These are phyloP conservation scores for Dicerorhinus sumatrensis DNA, from an alignment of 2,113 vertebrate species.

Conservation along the genomic window DNA sequence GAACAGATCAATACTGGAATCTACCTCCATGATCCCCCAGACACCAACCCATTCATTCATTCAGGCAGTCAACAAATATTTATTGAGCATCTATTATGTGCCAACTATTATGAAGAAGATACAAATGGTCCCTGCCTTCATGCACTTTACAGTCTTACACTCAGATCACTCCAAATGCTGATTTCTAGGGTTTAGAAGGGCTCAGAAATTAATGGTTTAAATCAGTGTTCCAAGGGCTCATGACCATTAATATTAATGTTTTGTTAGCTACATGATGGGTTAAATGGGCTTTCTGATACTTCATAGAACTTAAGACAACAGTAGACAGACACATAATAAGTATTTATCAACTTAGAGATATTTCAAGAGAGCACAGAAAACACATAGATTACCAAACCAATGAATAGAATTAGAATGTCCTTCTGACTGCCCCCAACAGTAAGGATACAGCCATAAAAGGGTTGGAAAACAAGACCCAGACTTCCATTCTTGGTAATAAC, in stretches of 20 bases:
- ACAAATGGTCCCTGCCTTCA: neutral
- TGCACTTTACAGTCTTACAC: neutral
- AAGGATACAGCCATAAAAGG: neutral
- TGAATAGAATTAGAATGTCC: neutral
- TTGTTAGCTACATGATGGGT: neutral
- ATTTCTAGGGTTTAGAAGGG: neutral
- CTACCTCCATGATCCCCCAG: neutral
- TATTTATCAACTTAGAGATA: conserved; percentile 1
- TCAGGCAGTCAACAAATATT: neutral
- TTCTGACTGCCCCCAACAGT: neutral
- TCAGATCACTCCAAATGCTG: neutral
- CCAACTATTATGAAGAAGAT: neutral
- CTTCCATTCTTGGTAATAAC: neutral
- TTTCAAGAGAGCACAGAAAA: conserved; percentile 11
- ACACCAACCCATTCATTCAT: neutral
- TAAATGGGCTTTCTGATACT: neutral
- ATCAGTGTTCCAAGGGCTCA: neutral
- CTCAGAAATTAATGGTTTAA: neutral
- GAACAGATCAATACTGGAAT: neutral
- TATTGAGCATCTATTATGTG: neutral
- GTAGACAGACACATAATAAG: neutral
- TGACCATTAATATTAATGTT: neutral
- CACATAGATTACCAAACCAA: neutral
- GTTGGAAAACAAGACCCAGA: neutral
- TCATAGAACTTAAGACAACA: neutral